Conservation (phyloP, 2,113 vertebrate species). For the Raphicerus campestris region DNA sequence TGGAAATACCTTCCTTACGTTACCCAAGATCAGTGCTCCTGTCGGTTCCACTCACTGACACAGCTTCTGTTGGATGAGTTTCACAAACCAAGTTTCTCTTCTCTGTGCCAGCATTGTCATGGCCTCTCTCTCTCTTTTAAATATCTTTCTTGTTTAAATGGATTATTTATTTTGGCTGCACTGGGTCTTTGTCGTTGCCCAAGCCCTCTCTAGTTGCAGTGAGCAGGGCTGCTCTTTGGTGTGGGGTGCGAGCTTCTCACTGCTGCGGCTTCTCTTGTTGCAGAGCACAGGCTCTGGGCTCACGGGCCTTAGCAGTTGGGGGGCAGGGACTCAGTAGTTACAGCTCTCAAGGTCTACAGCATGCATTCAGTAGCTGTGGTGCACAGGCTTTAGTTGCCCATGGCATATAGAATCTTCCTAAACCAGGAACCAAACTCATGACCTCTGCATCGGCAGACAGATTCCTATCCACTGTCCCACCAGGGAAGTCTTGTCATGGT, state of each 20-base stretch:
- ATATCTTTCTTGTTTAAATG: not conserved
- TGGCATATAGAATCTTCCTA: not conserved
- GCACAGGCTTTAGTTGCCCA: not conserved
- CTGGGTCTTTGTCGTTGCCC: fast-evolving
- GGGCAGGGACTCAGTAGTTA: not conserved
- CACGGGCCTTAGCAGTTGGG: not conserved
- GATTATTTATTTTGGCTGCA: not conserved
- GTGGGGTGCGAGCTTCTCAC: not conserved
- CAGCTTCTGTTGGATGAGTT: not conserved
- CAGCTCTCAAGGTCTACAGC: not conserved
- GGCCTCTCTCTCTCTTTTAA: not conserved
- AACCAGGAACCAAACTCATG: not conserved
- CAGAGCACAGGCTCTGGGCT: not conserved
- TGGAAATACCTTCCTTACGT: not conserved
- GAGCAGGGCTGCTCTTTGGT: not conserved
- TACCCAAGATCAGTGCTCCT: not conserved
- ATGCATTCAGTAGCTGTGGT: fast-evolving
- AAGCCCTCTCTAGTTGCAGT: not conserved
- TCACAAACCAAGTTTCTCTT: not conserved
- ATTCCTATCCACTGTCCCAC: not conserved
- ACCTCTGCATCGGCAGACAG: not conserved
- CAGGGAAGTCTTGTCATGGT: not conserved
- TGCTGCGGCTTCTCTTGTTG: not conserved
- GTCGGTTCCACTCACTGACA: not conserved
- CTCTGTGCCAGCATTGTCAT: not conserved